Evolutionary conservation across 2,797 vertebrate species (phyloP).

Genomic region (Pelodytes ibericus): DNA sequence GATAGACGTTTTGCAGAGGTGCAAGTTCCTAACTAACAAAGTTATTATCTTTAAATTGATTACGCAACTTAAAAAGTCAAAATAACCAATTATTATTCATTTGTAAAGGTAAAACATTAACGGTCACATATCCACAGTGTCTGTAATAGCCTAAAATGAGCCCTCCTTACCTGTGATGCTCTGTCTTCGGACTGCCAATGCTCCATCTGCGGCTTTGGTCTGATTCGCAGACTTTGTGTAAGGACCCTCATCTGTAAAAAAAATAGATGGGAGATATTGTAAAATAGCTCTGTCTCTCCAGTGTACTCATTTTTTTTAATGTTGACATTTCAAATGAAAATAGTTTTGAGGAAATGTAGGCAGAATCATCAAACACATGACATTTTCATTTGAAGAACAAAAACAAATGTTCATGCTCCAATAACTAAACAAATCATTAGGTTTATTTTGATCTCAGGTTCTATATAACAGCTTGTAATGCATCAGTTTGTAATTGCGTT

Average conservation of each 20-base stretch:
- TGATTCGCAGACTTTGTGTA: constrained; percentile 94
- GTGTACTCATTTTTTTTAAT: neutral
- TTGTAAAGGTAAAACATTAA: no score
- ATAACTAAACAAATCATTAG: constrained; percentile 4
- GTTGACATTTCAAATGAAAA: neutral
- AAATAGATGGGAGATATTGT: neutral
- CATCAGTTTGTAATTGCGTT: constrained; percentile 3
- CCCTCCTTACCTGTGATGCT: constrained; percentile 94
- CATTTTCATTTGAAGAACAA: neutral
- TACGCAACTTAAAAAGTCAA: no score
- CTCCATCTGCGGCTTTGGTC: constrained; percentile 89
- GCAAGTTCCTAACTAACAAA: no score
- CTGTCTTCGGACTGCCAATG: constrained; percentile 95
- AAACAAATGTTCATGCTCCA: neutral
- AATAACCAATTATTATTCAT: no score
- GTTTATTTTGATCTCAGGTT: constrained; percentile 16
- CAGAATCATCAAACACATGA: neutral
- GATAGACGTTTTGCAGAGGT: no score
- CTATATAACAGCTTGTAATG: neutral
- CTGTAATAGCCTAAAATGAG: neutral
- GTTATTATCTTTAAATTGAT: no score
- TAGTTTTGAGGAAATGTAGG: neutral
- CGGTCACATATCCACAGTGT: no score
- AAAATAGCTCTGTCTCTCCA: neutral
- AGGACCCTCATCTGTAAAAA: constrained; percentile 95